phyloP scores from a whole-genome alignment of 2,888 invertebrate genomes.

The Sicus ferrugineus region DNA sequence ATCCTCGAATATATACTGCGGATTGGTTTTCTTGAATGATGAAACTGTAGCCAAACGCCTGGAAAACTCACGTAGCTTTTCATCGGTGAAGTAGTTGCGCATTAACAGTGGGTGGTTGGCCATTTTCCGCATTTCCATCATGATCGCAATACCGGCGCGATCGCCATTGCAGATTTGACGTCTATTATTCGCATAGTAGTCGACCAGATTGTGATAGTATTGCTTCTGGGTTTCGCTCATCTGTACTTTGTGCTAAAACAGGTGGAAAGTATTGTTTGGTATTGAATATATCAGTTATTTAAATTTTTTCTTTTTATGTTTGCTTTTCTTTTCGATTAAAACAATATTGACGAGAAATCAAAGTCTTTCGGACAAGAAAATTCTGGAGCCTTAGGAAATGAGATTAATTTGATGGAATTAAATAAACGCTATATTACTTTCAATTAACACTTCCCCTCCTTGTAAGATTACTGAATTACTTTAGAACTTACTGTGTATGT shows the following conservation, averaged over 20 bases:
- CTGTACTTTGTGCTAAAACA: conserved; percentile 65
- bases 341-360: not conserved
- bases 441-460: too few species aligned
- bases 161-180: conserved; percentile 70
- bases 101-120: conserved; percentile 93
- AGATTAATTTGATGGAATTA: not conserved
- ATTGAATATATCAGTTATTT: not conserved
- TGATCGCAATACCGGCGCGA: conserved; percentile 77
- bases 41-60: conserved; percentile 73
- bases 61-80: conserved; percentile 73
- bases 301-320: not conserved
- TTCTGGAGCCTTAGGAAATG: not conserved
- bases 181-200: conserved; percentile 71
- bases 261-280: not conserved
- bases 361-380: too few species aligned
- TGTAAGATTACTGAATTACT: too few species aligned
- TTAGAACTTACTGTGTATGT: conserved; percentile 72
- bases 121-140: conserved; percentile 93
- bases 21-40: conserved; percentile 78
- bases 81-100: conserved; percentile 76
- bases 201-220: conserved; percentile 79
- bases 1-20: conserved; percentile 85
- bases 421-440: too few species aligned
- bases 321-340: too few species aligned
- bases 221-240: conserved; percentile 78